A percentile compares a stretch with the other conserved stretches of the same genome.
phyloP scores from a whole-genome alignment of 2,888 invertebrate genomes.

The Tanypteryx hageni region DNA sequence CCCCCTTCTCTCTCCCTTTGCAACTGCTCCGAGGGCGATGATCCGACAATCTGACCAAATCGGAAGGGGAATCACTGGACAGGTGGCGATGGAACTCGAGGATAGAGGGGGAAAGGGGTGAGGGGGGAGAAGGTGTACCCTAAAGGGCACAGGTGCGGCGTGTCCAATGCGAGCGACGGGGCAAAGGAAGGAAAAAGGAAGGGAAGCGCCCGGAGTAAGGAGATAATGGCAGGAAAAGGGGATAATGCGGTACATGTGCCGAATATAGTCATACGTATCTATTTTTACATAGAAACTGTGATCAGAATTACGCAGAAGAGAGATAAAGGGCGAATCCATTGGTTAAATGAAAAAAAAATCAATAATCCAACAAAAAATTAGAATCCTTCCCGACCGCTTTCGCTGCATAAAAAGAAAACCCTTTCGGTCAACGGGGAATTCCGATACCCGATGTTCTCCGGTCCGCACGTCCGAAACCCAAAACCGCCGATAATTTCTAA shows the following conservation, averaged over 20 bases:
- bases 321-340: too few species aligned
- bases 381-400: too few species aligned
- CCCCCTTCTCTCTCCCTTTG: too few species aligned
- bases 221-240: neutral
- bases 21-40: neutral
- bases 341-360: too few species aligned
- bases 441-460: too few species aligned
- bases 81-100: neutral
- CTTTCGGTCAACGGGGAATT: too few species aligned
- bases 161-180: neutral
- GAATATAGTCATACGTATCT: too few species aligned
- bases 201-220: neutral
- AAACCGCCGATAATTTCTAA: neutral
- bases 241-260: neutral
- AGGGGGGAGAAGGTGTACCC: neutral
- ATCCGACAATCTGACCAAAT: neutral
- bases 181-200: neutral
- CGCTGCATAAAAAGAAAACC: too few species aligned
- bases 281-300: too few species aligned
- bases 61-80: neutral
- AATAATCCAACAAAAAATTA: too few species aligned
- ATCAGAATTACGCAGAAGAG: too few species aligned
- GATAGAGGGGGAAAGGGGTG: neutral
- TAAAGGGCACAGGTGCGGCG: slow-evolving; percentile 28
- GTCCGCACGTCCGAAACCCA: neutral